Evolutionary conservation across 2,797 vertebrate species (phyloP).

Genomic region (Lepus townsendii): DNA sequence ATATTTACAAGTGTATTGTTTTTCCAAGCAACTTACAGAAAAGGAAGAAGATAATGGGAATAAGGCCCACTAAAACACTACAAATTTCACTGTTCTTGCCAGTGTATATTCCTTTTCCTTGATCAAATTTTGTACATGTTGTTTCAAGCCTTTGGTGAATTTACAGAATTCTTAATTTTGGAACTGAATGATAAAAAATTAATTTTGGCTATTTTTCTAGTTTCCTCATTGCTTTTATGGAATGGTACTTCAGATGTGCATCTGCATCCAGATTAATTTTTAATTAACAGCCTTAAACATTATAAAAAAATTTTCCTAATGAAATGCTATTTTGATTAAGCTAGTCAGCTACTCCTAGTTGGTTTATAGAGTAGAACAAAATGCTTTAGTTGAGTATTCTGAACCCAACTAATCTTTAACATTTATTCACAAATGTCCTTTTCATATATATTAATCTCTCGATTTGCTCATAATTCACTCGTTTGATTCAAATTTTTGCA

Average conservation of each 20-base stretch:
- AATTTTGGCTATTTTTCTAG: not conserved
- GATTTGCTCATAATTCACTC: not conserved
- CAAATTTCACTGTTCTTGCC: not conserved
- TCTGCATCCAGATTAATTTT: not conserved
- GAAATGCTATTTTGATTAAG: not conserved
- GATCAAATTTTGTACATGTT: not conserved
- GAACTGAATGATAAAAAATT: not conserved
- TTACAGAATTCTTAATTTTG: constrained; percentile 13
- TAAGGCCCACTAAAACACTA: not conserved
- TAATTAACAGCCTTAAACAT: not conserved
- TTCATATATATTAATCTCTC: not conserved
- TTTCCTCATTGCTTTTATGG: not conserved
- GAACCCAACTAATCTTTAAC: not conserved
- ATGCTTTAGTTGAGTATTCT: not conserved
- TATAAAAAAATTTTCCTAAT: not conserved
- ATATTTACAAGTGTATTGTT: not conserved
- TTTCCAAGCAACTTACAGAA: not conserved
- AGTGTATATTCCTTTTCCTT: not conserved
- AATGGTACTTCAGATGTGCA: not conserved
- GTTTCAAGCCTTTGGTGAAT: not conserved
- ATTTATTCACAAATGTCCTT: not conserved
- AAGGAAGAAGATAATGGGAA: not conserved
- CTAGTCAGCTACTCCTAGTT: not conserved
- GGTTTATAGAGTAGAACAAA: not conserved
- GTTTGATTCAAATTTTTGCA: not conserved